phyloP scores from a whole-genome alignment of 2,888 invertebrate species.

The Herminia tarsipennalis region DNA sequence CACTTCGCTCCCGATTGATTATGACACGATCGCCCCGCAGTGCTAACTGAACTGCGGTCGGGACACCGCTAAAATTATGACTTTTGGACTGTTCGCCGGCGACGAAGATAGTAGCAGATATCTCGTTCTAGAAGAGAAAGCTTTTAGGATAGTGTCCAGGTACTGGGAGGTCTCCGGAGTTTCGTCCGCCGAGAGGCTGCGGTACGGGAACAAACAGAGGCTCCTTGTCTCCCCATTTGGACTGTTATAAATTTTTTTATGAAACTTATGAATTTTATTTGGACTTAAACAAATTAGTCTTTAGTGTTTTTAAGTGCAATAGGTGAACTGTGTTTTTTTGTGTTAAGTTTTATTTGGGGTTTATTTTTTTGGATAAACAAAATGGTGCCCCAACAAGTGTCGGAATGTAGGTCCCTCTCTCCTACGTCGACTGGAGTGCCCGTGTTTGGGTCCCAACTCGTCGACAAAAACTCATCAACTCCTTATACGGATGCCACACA shows the following conservation, averaged over 20 bases:
- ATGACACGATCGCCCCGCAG: constrained; percentile 80
- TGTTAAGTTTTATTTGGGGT: constrained; percentile 61
- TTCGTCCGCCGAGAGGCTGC: constrained; percentile 76
- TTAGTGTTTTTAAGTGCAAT: constrained; percentile 76
- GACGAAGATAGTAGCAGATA: constrained; percentile 80
- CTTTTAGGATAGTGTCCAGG: constrained; percentile 81
- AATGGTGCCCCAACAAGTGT: constrained; percentile 92
- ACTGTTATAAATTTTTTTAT: constrained; percentile 67
- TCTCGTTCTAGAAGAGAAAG: constrained; percentile 77
- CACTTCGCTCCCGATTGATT: constrained; percentile 63
- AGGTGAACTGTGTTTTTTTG: constrained; percentile 81
- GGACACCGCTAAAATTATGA: constrained; percentile 83
- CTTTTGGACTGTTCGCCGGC: constrained; percentile 81
- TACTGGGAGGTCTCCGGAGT: constrained; percentile 79
- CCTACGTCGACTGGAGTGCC: constrained; percentile 88
- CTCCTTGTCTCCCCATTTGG: constrained; percentile 65
- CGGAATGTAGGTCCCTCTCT: constrained; percentile 84
- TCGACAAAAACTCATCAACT: constrained; percentile 95
- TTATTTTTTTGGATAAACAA: constrained; percentile 70
- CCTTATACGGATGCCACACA: constrained; percentile 99
- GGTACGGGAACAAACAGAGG: constrained; percentile 68
- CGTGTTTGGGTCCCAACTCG: constrained; percentile 95
- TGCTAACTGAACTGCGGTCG: constrained; percentile 77
- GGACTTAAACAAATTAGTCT: constrained; percentile 60
- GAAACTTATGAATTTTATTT: constrained; percentile 55